Evolutionary conservation across 2,797 vertebrate species (phyloP).

Genomic region (Phalloptychus januarius): DNA sequence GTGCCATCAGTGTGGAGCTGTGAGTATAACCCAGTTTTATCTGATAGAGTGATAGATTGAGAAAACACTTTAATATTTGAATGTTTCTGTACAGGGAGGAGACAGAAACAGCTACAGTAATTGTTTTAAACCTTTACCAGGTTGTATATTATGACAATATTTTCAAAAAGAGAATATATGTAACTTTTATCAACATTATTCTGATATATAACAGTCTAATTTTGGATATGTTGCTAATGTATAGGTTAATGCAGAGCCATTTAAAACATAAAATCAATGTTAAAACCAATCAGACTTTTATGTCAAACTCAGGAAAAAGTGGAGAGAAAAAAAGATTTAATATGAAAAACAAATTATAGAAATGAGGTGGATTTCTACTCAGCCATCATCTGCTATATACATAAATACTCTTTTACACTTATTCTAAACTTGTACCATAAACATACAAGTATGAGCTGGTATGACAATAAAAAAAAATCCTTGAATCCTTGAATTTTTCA

Average conservation of each 20-base stretch:
- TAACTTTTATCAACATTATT: neutral
- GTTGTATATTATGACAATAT: neutral
- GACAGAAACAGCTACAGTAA: neutral
- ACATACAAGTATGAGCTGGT: too few species aligned
- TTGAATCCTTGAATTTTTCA: too few species aligned
- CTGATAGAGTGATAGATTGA: neutral
- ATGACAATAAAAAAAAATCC: too few species aligned
- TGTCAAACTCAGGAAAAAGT: neutral
- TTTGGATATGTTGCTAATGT: neutral
- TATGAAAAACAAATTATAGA: neutral
- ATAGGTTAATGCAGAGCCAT: neutral
- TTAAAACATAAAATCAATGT: neutral
- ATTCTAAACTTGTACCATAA: too few species aligned
- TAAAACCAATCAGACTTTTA: neutral
- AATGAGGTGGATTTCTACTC: neutral
- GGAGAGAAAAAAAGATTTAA: neutral
- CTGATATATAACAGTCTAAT: neutral
- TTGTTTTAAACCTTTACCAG: neutral
- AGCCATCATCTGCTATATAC: too few species aligned
- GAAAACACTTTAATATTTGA: neutral
- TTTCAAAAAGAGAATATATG: neutral
- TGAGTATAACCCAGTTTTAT: slow-evolving; percentile 44
- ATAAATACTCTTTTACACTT: too few species aligned
- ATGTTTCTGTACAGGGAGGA: neutral
- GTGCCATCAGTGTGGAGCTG: slow-evolving; percentile 41